Conservation (phyloP, 2,888 invertebrate genomes). For the Daptonema setosum region DNA sequence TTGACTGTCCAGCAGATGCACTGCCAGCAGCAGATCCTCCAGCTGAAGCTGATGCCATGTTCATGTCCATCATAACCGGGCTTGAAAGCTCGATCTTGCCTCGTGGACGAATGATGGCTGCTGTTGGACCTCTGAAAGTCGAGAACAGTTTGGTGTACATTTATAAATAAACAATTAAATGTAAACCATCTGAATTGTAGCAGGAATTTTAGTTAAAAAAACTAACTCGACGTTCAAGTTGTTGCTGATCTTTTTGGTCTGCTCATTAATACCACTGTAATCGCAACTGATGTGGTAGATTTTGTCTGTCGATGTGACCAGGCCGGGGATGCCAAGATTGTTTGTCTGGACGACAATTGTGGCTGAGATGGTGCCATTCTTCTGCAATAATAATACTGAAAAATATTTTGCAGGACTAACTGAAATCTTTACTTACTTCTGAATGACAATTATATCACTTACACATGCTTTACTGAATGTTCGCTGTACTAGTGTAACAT, state of each 20-base stretch:
- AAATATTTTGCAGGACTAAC: no score
- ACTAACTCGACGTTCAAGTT: neutral
- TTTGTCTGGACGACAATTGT: slow-evolving; percentile 27
- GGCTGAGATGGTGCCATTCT: slow-evolving; percentile 24
- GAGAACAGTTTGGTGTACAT: no score
- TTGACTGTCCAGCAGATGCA: neutral
- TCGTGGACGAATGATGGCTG: slow-evolving; percentile 23
- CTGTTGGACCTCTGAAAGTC: slow-evolving; percentile 20
- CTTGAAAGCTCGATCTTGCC: slow-evolving; percentile 27
- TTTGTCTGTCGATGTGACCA: slow-evolving; percentile 26
- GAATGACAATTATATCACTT: no score
- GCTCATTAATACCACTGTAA: slow-evolving; percentile 13
- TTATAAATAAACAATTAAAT: no score
- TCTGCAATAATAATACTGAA: no score
- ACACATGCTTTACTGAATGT: no score
- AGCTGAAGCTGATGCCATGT: slow-evolving; percentile 9
- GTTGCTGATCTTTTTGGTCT: neutral
- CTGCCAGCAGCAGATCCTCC: no score
- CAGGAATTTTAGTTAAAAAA: no score
- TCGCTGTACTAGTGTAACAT: no score
- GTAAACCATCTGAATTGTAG: no score
- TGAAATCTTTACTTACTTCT: no score
- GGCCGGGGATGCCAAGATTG: slow-evolving; percentile 26
- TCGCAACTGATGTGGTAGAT: slow-evolving; percentile 22
- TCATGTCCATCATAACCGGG: slow-evolving; percentile 25